Conservation (phyloP, 1,140 invertebrate species). For the Bombus affinis region DNA sequence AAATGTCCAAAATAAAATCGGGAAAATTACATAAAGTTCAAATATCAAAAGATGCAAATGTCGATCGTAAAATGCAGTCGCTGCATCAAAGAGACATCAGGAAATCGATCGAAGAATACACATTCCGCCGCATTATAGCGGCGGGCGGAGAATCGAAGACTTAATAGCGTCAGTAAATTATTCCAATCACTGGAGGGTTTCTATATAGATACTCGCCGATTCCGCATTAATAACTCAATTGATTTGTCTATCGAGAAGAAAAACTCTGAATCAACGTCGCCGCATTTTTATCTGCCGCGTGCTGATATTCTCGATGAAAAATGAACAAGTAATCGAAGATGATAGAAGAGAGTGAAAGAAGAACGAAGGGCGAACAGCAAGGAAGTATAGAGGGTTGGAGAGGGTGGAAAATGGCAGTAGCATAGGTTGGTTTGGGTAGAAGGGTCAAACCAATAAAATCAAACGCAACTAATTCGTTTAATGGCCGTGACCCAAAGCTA, state of each 20-base stretch:
- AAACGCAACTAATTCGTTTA: constrained; percentile 76
- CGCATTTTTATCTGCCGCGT: constrained; percentile 37
- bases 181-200: constrained; percentile 5
- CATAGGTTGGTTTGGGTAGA: neutral
- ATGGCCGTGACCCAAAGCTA: constrained; percentile 70
- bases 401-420: constrained; percentile 30
- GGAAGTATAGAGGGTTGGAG: neutral
- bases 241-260: constrained; percentile 23
- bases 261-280: constrained; percentile 10
- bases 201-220: neutral
- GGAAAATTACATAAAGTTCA: neutral
- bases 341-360: neutral
- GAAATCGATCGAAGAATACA: neutral
- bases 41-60: neutral
- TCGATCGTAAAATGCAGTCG: neutral
- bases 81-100: neutral
- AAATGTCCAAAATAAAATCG: no score
- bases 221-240: constrained; percentile 37
- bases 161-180: constrained; percentile 15
- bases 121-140: neutral
- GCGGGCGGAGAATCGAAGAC: neutral
- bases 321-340: no score
- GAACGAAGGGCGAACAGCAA: neutral
- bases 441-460: constrained; percentile 72
- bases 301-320: constrained; percentile 22